Percentiles rank a stretch among this genome's conserved stretches.
phyloP scores from a whole-genome alignment of 2,113 vertebrate species.

The Cololabis saira region DNA sequence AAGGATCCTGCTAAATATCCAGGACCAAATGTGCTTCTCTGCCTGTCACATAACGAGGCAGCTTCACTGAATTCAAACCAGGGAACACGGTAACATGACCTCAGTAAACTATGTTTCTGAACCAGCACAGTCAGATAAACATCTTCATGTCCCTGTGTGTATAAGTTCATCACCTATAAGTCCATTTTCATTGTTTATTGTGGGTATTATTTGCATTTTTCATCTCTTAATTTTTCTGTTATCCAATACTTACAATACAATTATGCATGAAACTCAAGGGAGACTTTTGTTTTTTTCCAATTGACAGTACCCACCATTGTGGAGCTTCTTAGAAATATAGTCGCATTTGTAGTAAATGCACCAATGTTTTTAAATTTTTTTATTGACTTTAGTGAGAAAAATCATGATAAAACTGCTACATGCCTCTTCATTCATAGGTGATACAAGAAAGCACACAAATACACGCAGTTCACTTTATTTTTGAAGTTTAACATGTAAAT shows the following conservation, averaged over 20 bases:
- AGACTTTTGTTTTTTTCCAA: not conserved
- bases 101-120: slow-evolving; percentile 25
- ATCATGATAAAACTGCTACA: slow-evolving; percentile 42
- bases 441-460: slow-evolving; percentile 35
- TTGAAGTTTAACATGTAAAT: no score
- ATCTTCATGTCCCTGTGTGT: slow-evolving; percentile 6
- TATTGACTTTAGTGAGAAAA: slow-evolving; percentile 46
- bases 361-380: slow-evolving; percentile 53
- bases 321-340: no score
- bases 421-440: slow-evolving; percentile 31
- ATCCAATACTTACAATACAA: slow-evolving; percentile 31
- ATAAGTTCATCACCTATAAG: slow-evolving; percentile 35
- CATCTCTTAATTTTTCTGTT: slow-evolving; percentile 16
- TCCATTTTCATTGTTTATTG: slow-evolving; percentile 11
- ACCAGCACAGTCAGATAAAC: slow-evolving; percentile 21
- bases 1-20: slow-evolving; percentile 54
- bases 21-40: slow-evolving; percentile 70
- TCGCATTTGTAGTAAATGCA: slow-evolving; percentile 5
- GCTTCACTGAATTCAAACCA: slow-evolving; percentile 30
- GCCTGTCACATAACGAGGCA: slow-evolving; percentile 66
- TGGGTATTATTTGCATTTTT: not conserved
- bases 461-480: slow-evolving; percentile 1
- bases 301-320: not conserved
- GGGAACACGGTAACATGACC: slow-evolving; percentile 38
- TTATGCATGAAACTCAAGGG: slow-evolving; percentile 27